A percentile compares a stretch with the other conserved stretches of the same genome.
These are phyloP conservation scores for Microtus pennsylvanicus DNA, from an alignment of 2,113 vertebrate genomes.

Conservation along the genomic window DNA sequence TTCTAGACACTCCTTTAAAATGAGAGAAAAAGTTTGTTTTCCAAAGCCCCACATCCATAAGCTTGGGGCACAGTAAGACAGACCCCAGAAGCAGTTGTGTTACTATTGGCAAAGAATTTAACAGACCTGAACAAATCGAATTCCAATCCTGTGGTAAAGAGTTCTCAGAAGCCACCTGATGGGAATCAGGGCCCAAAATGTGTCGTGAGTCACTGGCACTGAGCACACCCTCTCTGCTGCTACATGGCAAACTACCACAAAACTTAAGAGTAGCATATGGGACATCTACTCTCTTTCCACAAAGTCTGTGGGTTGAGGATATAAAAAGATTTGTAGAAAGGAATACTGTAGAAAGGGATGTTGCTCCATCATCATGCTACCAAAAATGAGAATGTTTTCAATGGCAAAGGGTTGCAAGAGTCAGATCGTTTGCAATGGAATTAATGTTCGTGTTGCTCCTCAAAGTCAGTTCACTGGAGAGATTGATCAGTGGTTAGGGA, in stretches of 20 bases:
- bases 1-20: neutral
- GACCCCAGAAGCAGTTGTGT: neutral
- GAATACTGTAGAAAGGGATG: neutral
- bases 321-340: neutral
- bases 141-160: neutral
- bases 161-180: neutral
- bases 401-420: rapidly evolving
- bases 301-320: neutral
- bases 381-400: neutral
- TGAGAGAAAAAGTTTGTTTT: neutral
- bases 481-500: neutral
- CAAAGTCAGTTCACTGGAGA: neutral
- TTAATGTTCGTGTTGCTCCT: too few species aligned
- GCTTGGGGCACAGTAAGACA: neutral
- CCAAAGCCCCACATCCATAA: neutral
- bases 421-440: neutral
- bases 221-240: neutral
- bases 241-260: neutral
- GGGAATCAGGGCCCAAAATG: neutral
- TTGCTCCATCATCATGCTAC: neutral
- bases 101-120: neutral
- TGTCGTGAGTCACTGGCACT: neutral
- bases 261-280: neutral
- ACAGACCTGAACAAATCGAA: neutral
- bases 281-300: neutral